Percentiles rank a stretch among this genome's conserved stretches.
Conservation (phyloP, 2,113 vertebrate species). For the Cyphomyrus plagiostoma region DNA sequence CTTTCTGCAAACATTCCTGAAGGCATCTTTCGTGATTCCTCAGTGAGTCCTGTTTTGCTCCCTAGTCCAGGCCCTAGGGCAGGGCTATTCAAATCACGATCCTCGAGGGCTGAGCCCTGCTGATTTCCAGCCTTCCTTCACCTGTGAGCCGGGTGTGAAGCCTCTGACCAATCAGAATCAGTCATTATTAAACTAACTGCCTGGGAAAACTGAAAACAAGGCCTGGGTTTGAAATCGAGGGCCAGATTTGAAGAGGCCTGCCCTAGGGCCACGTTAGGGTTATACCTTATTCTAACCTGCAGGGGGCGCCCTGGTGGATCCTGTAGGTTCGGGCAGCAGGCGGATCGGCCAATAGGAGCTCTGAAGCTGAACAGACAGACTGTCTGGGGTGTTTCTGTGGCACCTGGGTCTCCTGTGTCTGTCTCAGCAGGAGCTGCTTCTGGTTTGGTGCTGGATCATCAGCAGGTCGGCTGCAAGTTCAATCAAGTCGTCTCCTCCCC, state of each 20-base stretch:
- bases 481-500: neutral
- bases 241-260: too few relatives aligned
- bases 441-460: slow-evolving; percentile 19
- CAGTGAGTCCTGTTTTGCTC: neutral
- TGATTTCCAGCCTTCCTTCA: too few relatives aligned
- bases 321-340: neutral
- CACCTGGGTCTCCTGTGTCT: neutral
- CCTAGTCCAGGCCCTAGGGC: neutral
- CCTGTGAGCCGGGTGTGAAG: too few relatives aligned
- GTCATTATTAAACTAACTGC: too few relatives aligned
- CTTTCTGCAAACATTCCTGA: neutral
- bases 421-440: slow-evolving; percentile 19
- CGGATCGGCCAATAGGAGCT: neutral
- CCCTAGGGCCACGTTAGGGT: neutral
- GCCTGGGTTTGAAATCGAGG: too few relatives aligned
- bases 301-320: neutral
- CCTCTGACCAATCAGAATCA: too few relatives aligned
- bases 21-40: neutral
- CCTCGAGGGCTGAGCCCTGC: too few relatives aligned
- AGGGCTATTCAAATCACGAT: too few relatives aligned
- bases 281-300: neutral
- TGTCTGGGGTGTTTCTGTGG: neutral
- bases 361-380: slow-evolving; percentile 9
- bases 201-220: too few relatives aligned
- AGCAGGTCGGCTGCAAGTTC: slow-evolving; percentile 16